Percentiles rank a stretch among this genome's conserved stretches.
Evolutionary conservation across 1,140 invertebrate species (phyloP).

Genomic region (Musca domestica): DNA sequence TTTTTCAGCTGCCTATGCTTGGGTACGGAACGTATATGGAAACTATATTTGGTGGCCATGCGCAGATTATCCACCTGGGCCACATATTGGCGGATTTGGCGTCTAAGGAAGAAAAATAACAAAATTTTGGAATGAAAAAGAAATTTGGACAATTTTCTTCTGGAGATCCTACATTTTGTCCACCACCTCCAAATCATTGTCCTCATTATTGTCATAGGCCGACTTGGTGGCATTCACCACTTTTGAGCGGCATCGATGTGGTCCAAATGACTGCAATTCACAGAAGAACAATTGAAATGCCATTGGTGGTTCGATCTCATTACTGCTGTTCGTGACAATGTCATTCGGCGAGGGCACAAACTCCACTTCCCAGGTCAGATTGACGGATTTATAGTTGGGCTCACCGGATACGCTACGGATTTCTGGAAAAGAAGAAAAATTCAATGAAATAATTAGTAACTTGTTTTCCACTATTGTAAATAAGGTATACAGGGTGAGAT

Average conservation of each 20-base stretch:
- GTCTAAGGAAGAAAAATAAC: neutral
- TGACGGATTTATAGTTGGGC: constrained; percentile 69
- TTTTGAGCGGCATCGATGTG: constrained; percentile 69
- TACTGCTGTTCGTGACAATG: constrained; percentile 28
- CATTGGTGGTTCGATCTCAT: constrained; percentile 41
- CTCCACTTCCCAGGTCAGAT: constrained; percentile 65
- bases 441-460: neutral
- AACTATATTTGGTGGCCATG: constrained; percentile 77
- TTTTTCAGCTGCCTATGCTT: constrained; percentile 38
- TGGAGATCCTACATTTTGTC: constrained; percentile 4
- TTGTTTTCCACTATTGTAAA: too few relatives aligned
- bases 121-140: neutral
- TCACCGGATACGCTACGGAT: constrained; percentile 67
- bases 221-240: constrained; percentile 53
- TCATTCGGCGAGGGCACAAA: constrained; percentile 37
- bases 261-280: constrained; percentile 71
- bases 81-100: constrained; percentile 50
- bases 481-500: too few relatives aligned
- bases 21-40: constrained; percentile 63
- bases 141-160: neutral
- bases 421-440: constrained; percentile 52
- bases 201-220: neutral
- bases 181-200: constrained; percentile 8
- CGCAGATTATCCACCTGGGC: constrained; percentile 63
- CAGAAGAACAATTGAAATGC: constrained; percentile 70